phyloP scores from a whole-genome alignment of 1,140 invertebrate species.

The Nylanderia fulva region DNA sequence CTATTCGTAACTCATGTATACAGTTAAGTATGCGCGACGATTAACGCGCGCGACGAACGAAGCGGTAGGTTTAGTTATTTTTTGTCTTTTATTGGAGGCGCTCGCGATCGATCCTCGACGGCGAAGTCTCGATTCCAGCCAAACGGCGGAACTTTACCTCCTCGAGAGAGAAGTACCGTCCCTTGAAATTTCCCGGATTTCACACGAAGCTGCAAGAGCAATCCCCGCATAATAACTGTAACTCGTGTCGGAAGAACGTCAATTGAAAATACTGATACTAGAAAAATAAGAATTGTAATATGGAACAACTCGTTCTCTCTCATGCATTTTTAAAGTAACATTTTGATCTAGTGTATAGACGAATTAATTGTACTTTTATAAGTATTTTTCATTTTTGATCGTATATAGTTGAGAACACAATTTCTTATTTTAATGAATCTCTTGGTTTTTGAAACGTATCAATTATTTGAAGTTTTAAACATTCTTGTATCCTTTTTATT shows the following conservation, averaged over 20 bases:
- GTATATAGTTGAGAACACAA: background rate
- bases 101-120: constrained; percentile 35
- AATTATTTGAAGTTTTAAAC: background rate
- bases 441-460: background rate
- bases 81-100: constrained; percentile 37
- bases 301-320: background rate
- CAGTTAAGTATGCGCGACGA: constrained; percentile 74
- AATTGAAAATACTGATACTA: background rate
- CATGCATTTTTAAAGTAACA: background rate
- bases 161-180: background rate
- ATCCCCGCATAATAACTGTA: background rate
- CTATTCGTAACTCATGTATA: constrained; percentile 74
- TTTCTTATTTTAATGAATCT: background rate
- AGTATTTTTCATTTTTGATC: background rate
- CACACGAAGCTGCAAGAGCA: constrained; percentile 8
- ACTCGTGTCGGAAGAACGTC: background rate
- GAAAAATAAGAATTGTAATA: background rate
- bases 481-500: background rate
- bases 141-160: constrained; percentile 10
- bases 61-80: constrained; percentile 71
- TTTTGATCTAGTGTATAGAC: background rate
- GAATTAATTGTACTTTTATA: background rate
- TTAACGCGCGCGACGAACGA: constrained; percentile 61
- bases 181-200: constrained; percentile 45
- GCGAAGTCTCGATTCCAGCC: constrained; percentile 56